A percentile compares a stretch with the other conserved stretches of the same genome.
Evolutionary conservation across 2,797 vertebrate species (phyloP).

Genomic region (Bovichtus variegatus): DNA sequence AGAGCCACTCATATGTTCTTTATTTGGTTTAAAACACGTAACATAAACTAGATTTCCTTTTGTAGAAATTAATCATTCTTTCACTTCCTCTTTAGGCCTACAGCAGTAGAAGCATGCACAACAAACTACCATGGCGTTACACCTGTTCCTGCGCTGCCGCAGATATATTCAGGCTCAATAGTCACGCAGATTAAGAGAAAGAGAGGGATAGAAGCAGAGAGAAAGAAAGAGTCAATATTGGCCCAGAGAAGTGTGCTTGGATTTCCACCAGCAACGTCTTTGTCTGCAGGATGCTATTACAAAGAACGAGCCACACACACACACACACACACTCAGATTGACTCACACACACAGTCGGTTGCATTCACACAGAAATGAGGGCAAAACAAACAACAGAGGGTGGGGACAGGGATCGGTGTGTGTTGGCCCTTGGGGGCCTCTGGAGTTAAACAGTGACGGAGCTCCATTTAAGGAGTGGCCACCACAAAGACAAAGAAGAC

Average conservation of each 20-base stretch:
- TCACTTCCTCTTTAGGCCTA: background rate
- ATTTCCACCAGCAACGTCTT: constrained; percentile 70
- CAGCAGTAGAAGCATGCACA: background rate
- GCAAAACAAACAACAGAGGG: constrained; percentile 83
- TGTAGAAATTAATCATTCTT: background rate
- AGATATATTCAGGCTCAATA: constrained; percentile 23
- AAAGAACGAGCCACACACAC: constrained; percentile 55
- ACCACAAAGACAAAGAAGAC: constrained; percentile 64
- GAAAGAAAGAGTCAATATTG: constrained; percentile 68
- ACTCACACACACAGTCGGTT: constrained; percentile 36
- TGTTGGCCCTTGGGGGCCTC: constrained; percentile 74
- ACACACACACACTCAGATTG: constrained; percentile 26
- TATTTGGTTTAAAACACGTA: background rate
- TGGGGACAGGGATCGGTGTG: constrained; percentile 62
- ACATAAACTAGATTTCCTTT: background rate
- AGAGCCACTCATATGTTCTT: background rate
- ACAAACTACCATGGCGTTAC: constrained; percentile 11
- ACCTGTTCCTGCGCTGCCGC: constrained; percentile 40
- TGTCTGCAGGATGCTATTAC: constrained; percentile 63
- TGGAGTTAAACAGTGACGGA: constrained; percentile 72
- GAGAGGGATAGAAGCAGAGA: constrained; percentile 8
- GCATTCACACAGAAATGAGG: constrained; percentile 78
- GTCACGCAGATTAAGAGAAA: constrained; percentile 22
- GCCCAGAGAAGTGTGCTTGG: constrained; percentile 63
- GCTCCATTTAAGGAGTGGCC: constrained; percentile 74